Evolutionary conservation across 2,888 invertebrate species (phyloP), one percentile per base, ranked within the genome.

Genomic region (Cryptus armator): DNA sequence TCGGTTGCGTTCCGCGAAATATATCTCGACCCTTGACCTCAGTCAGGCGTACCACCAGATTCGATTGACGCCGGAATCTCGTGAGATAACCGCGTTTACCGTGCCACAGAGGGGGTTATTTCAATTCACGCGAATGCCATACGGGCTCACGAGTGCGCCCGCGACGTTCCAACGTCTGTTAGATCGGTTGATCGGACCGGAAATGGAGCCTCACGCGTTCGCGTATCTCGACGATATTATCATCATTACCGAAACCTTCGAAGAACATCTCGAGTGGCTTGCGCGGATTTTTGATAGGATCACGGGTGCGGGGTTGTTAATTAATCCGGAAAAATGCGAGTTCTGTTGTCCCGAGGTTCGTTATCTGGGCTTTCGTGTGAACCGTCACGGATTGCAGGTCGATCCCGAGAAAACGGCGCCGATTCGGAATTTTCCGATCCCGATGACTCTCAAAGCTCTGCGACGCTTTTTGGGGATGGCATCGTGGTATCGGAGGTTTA

Each of bases 11-110:
- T 56, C 67, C 0, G 84, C 84, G 0, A 77, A 82, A 10, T 88
- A 85, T 51, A 81, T 88, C 29, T 87, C 84, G 10, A 86, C 76
- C 12, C 12, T 80, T 1, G 80, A 75, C 12, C 43, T 84, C 0
- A 77, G 70, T 12, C 67, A 77, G 29, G 48, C 46, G 43, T 79
- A 44, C 62, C 84, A 51, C 44, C 90, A 92, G 67, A 85, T 92
- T 46, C 88, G 16, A 48, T 44, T 66, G 2, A 24, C 19, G 0
- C 56, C 24, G 19, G 56, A 56, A 16, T 88, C 87, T 9, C 37
- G 83, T n/a, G 84, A 87, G 10, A 85, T 87, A 3, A 91, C 91
- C 2, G 91, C 91, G 2, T 92, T 91, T 71, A 89, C 89, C 0
- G 88, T 91, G 9, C 90, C 90, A 0, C 81, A 81, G 12, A 56